phyloP scores from a whole-genome alignment of 2,888 invertebrate genomes.

The Bugula neritina region DNA sequence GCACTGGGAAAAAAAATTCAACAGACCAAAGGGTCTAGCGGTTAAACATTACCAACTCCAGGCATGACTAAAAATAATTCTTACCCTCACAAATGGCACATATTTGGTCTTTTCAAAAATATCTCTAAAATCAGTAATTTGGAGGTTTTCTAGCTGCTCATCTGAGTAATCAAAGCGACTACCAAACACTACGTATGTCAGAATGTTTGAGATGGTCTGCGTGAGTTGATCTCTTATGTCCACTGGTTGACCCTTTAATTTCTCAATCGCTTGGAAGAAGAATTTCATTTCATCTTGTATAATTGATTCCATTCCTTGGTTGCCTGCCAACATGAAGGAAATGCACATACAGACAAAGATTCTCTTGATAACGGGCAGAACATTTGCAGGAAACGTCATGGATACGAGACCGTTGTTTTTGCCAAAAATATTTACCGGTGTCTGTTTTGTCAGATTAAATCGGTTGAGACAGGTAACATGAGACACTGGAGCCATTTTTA shows the following conservation, averaged over 20 bases:
- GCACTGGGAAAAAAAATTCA: no score
- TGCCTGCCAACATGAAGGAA: not conserved
- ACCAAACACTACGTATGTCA: constrained; percentile 33
- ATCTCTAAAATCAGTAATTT: constrained; percentile 21
- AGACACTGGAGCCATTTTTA: no score
- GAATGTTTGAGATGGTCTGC: constrained; percentile 34
- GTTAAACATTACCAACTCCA: no score
- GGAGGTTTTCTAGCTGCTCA: constrained; percentile 15
- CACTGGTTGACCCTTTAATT: constrained; percentile 28
- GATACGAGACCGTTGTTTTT: no score
- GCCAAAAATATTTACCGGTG: no score
- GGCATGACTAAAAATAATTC: not conserved
- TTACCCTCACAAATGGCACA: not conserved
- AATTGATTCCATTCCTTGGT: not conserved
- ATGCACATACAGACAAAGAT: no score
- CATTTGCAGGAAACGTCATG: no score
- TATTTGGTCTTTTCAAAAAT: constrained; percentile 14
- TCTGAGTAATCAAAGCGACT: constrained; percentile 33
- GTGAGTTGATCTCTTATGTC: constrained; percentile 29
- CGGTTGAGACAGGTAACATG: no score
- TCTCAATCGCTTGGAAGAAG: not conserved
- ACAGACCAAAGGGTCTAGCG: no score
- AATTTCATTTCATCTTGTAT: constrained; percentile 19
- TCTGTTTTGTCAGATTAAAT: no score
- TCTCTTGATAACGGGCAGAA: no score